Conservation (phyloP, 2,797 vertebrate genomes). For the Melanotaenia maccullochi region DNA sequence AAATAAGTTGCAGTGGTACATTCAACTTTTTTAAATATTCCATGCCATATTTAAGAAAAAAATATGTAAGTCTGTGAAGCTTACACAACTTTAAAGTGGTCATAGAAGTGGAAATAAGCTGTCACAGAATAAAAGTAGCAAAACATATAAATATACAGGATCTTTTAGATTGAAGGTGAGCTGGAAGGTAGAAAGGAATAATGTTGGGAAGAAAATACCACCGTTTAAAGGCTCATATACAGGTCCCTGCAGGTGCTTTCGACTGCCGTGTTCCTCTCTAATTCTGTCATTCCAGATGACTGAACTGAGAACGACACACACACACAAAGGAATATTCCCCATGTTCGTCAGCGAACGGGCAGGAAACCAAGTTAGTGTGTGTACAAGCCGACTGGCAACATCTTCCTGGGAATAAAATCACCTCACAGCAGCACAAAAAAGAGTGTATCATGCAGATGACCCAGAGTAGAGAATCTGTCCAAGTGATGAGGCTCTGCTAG, state of each 20-base stretch:
- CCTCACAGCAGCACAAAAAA: slow-evolving; percentile 44
- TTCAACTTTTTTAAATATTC: neutral
- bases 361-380: slow-evolving; percentile 59
- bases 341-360: slow-evolving; percentile 34
- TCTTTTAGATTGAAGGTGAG: neutral
- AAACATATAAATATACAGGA: slow-evolving; percentile 14
- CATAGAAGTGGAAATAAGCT: neutral
- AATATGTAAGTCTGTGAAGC: neutral
- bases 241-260: slow-evolving; percentile 31
- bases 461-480: slow-evolving; percentile 28
- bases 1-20: neutral
- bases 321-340: slow-evolving; percentile 38
- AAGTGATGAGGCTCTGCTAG: slow-evolving; percentile 31
- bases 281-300: slow-evolving; percentile 64
- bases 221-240: neutral
- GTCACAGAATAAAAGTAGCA: neutral
- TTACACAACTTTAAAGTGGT: neutral
- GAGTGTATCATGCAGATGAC: slow-evolving; percentile 34
- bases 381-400: slow-evolving; percentile 35
- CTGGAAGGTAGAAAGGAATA: neutral
- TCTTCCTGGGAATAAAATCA: slow-evolving; percentile 31
- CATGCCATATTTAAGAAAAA: neutral
- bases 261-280: slow-evolving; percentile 27
- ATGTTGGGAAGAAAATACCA: neutral
- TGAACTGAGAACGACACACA: slow-evolving; percentile 43